These are phyloP conservation scores for Gobio occitaniae DNA, from an alignment of 2,797 vertebrate genomes.

Conservation along the genomic window DNA sequence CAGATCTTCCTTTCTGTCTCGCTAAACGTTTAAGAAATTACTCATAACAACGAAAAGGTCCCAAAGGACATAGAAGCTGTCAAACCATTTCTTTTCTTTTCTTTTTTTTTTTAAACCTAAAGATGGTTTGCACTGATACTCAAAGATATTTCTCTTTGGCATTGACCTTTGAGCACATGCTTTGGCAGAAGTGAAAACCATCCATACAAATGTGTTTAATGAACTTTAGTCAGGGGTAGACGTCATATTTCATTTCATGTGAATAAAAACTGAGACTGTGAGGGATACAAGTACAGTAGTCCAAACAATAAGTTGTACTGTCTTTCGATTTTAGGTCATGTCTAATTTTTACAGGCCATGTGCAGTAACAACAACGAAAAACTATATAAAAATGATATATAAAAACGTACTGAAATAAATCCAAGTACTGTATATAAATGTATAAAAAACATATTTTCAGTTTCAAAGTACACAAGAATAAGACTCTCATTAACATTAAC, in stretches of 20 bases:
- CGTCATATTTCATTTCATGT: neutral
- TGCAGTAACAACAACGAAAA: neutral
- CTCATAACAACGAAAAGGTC: neutral
- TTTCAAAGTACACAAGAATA: neutral
- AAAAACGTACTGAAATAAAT: neutral
- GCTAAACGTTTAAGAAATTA: neutral
- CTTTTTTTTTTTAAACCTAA: neutral
- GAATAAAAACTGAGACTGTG: neutral
- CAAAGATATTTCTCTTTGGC: neutral
- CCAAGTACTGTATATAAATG: neutral
- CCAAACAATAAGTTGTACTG: neutral
- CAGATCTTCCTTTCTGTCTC: neutral
- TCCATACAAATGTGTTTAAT: neutral
- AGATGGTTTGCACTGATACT: neutral
- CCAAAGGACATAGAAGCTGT: neutral
- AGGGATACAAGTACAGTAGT: neutral
- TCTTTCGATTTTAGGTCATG: neutral
- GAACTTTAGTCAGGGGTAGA: neutral
- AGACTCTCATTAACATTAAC: neutral
- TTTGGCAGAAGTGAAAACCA: neutral
- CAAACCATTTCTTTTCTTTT: neutral
- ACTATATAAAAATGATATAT: neutral
- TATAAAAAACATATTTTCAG: neutral
- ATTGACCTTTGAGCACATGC: constrained; percentile 3
- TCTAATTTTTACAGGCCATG: neutral